Evolutionary conservation across 2,113 vertebrate species (phyloP).

Genomic region (Ptyas mucosa): DNA sequence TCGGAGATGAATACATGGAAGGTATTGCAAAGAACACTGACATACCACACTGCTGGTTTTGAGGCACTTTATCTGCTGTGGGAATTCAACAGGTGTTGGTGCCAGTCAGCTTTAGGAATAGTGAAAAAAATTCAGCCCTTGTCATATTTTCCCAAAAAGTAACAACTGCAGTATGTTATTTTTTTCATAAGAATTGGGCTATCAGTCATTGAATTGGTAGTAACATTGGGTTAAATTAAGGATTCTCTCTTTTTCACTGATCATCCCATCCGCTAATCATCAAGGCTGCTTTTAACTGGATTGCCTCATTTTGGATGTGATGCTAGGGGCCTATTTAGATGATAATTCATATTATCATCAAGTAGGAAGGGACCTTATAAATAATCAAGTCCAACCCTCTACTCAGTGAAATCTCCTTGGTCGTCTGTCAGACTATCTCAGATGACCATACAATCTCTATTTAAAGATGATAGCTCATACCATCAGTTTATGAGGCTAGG

Average conservation of each 20-base stretch:
- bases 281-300: not conserved
- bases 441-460: not conserved
- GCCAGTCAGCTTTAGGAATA: not conserved
- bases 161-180: not conserved
- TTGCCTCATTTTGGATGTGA: not conserved
- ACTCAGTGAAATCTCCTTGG: not conserved
- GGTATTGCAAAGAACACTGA: not conserved
- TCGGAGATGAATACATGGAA: not conserved
- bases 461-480: not conserved
- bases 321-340: not conserved
- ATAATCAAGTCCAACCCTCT: not conserved
- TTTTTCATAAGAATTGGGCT: not conserved
- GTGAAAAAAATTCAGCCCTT: not conserved
- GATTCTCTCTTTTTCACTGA: not conserved
- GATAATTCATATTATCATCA: not conserved
- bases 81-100: not conserved
- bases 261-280: not conserved
- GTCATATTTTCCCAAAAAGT: not conserved
- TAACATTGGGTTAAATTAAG: not conserved
- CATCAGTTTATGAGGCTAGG: not conserved
- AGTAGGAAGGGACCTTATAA: not conserved
- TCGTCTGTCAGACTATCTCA: not conserved
- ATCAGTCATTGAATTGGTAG: not conserved
- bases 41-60: not conserved
- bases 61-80: not conserved